Percentiles rank a stretch among this genome's conserved stretches.
These are phyloP conservation scores for Garra rufa DNA, from an alignment of 2,113 vertebrate species.

Conservation along the genomic window DNA sequence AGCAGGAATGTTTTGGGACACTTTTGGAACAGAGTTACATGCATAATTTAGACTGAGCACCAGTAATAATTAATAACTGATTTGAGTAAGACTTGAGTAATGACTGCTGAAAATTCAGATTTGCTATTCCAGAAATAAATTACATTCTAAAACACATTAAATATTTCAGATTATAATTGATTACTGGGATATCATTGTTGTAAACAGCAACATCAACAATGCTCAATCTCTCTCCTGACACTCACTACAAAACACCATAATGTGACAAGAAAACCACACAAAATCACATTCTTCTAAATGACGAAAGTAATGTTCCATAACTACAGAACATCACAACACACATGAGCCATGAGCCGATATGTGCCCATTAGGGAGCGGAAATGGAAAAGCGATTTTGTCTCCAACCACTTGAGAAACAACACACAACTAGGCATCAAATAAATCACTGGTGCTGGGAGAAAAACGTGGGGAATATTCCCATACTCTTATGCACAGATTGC, in stretches of 20 bases:
- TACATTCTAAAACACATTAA: neutral
- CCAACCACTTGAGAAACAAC: conserved; percentile 56
- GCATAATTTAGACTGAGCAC: neutral
- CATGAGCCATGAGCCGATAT: conserved; percentile 23
- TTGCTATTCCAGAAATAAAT: neutral
- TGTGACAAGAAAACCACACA: conserved; percentile 61
- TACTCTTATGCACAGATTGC: conserved; percentile 31
- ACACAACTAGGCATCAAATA: conserved; percentile 9
- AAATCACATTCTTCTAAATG: conserved; percentile 56
- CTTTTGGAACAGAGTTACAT: neutral
- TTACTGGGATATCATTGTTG: neutral
- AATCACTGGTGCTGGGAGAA: neutral
- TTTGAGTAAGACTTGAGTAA: too few relatives aligned
- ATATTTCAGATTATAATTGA: neutral
- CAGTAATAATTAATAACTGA: neutral
- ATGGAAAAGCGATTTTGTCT: conserved; percentile 50
- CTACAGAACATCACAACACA: conserved; percentile 33
- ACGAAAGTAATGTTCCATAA: conserved; percentile 66
- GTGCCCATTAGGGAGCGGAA: conserved; percentile 39
- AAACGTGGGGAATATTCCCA: conserved; percentile 15
- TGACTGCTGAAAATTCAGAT: neutral
- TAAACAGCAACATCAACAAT: neutral
- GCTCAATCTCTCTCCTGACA: neutral
- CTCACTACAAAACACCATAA: conserved; percentile 49
- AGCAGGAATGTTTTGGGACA: neutral